Conservation (phyloP, 2,113 vertebrate species). For the Ceuthmochares aereus region DNA sequence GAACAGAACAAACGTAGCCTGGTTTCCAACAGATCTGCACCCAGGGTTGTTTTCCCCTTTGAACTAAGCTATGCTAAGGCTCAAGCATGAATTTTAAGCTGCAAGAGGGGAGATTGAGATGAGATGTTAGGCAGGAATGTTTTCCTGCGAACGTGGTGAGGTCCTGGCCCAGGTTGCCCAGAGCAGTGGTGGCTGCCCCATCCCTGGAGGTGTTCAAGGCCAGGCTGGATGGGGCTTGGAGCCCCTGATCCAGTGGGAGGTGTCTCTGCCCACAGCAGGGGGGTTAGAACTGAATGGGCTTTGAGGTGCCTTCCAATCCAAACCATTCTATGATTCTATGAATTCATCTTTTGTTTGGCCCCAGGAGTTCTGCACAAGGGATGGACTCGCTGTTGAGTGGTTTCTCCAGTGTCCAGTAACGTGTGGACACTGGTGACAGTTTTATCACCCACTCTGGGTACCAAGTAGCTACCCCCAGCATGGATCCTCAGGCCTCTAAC, state of each 20-base stretch:
- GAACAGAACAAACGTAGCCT: rapidly evolving
- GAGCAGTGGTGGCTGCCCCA: no score
- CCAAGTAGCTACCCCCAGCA: not conserved
- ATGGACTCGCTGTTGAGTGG: rapidly evolving
- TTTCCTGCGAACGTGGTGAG: no score
- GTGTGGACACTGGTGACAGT: rapidly evolving
- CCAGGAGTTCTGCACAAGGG: not conserved
- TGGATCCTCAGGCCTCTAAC: not conserved
- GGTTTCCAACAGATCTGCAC: not conserved
- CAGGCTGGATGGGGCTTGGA: no score
- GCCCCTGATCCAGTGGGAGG: no score
- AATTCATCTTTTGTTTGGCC: not conserved
- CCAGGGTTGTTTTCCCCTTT: rapidly evolving
- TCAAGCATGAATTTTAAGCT: not conserved
- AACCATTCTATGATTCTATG: no score
- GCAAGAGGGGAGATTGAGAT: no score
- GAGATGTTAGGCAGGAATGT: no score
- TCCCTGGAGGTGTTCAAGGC: no score
- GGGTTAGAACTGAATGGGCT: no score
- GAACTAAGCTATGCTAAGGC: not conserved
- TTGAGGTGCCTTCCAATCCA: no score
- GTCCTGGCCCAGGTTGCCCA: no score
- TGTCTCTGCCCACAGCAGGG: no score
- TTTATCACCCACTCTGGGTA: not conserved
- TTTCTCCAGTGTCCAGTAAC: rapidly evolving